These are phyloP conservation scores for Nematolebias whitei DNA, from an alignment of 2,113 vertebrate genomes.

Conservation along the genomic window DNA sequence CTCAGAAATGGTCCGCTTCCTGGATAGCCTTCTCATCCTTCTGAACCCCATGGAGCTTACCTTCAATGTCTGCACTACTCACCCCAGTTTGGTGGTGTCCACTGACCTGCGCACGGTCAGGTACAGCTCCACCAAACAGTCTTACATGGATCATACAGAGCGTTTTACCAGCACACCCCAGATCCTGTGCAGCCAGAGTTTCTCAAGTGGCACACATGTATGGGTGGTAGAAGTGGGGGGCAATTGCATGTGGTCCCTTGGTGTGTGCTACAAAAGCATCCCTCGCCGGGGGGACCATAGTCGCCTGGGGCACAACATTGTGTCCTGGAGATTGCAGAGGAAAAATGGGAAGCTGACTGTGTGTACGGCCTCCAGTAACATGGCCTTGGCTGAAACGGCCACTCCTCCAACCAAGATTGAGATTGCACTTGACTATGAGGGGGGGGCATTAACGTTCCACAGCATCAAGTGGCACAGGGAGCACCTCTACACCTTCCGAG, in stretches of 20 bases:
- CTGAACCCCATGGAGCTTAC: slow-evolving; percentile 73
- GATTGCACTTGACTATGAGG: slow-evolving; percentile 69
- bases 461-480: slow-evolving; percentile 58
- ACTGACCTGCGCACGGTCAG: slow-evolving; percentile 68
- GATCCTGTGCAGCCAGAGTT: slow-evolving; percentile 71
- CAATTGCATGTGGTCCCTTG: slow-evolving; percentile 71
- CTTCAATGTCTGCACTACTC: slow-evolving; percentile 64
- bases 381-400: slow-evolving; percentile 31
- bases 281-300: slow-evolving; percentile 74
- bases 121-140: slow-evolving; percentile 60
- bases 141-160: slow-evolving; percentile 57
- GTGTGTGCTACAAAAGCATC: slow-evolving; percentile 72
- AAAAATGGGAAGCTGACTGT: slow-evolving; percentile 76
- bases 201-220: slow-evolving; percentile 66
- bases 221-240: slow-evolving; percentile 75
- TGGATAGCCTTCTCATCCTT: slow-evolving; percentile 65
- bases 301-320: slow-evolving; percentile 72
- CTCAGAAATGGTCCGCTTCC: slow-evolving; percentile 56
- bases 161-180: slow-evolving; percentile 65
- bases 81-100: slow-evolving; percentile 69
- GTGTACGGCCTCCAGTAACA: slow-evolving; percentile 63
- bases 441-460: slow-evolving; percentile 67
- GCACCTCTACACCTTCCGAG: slow-evolving; percentile 75
- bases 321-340: slow-evolving; percentile 79
- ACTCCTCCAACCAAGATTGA: slow-evolving; percentile 57